Evolutionary conservation across 2,797 vertebrate species (phyloP).

Genomic region (Artibeus jamaicensis): DNA sequence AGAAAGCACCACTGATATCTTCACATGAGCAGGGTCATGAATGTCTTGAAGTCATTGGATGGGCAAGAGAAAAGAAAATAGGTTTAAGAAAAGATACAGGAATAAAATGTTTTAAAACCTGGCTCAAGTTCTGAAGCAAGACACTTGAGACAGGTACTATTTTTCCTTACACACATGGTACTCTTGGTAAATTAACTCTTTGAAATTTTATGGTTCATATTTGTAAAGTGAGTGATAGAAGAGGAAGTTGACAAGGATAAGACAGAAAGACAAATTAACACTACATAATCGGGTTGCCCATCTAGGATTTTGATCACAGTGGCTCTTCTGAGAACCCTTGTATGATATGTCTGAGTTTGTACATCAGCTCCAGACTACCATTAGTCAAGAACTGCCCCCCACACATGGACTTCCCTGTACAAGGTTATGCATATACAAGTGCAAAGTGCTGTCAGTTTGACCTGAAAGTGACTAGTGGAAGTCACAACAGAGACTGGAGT

Average conservation of each 20-base stretch:
- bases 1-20: neutral
- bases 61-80: neutral
- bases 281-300: neutral
- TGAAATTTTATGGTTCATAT: neutral
- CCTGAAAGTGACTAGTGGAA: neutral
- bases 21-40: neutral
- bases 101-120: neutral
- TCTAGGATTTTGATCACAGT: neutral
- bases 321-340: neutral
- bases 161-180: neutral
- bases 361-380: neutral
- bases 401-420: neutral
- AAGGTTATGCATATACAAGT: accelerated
- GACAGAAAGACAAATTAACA: neutral
- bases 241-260: neutral
- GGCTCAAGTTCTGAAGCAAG: neutral
- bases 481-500: neutral
- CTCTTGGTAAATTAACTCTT: neutral
- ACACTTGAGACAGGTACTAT: neutral
- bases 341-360: neutral
- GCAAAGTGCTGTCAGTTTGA: neutral
- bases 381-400: neutral
- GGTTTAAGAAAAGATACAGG: neutral
- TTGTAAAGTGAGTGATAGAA: neutral
- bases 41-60: neutral